Conservation (phyloP, 2,797 vertebrate genomes). For the Darevskia mixta region DNA sequence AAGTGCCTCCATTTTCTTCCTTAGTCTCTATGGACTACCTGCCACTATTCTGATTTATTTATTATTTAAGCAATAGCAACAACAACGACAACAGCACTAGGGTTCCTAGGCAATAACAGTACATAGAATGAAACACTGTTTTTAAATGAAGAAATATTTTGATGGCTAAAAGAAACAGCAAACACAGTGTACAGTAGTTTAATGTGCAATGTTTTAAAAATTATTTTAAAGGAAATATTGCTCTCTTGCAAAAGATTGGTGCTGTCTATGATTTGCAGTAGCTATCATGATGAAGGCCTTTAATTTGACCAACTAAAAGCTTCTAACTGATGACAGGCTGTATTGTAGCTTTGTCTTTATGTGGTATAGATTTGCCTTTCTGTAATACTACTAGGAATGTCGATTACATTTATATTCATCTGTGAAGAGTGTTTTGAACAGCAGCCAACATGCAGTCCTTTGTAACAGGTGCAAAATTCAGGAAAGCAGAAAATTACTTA, state of each 20-base stretch:
- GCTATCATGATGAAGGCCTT: slow-evolving; percentile 48
- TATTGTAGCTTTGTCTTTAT: slow-evolving; percentile 31
- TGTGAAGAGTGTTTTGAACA: slow-evolving; percentile 41
- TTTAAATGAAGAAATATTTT: slow-evolving; percentile 35
- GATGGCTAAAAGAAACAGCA: slow-evolving; percentile 35
- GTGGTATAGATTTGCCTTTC: slow-evolving; percentile 42
- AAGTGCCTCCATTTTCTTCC: slow-evolving; percentile 25
- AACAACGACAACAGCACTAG: not conserved
- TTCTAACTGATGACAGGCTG: slow-evolving; percentile 38
- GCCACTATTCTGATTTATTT: slow-evolving; percentile 25
- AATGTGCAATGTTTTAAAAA: slow-evolving; percentile 13
- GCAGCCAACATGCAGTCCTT: slow-evolving; percentile 50
- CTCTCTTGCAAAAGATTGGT: slow-evolving; percentile 48
- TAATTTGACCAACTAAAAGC: slow-evolving; percentile 50
- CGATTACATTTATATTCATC: slow-evolving; percentile 34
- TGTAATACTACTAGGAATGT: slow-evolving; percentile 30
- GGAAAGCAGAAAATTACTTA: slow-evolving; percentile 51
- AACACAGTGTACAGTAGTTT: slow-evolving; percentile 40
- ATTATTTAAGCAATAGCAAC: slow-evolving; percentile 15
- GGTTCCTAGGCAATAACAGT: slow-evolving; percentile 50
- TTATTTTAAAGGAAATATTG: slow-evolving; percentile 44
- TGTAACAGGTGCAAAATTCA: slow-evolving; percentile 43
- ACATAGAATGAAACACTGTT: slow-evolving; percentile 34
- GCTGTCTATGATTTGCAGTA: slow-evolving; percentile 37
- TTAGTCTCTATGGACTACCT: slow-evolving; percentile 33